Percentiles rank a stretch among this genome's conserved stretches.
Evolutionary conservation across 2,113 vertebrate genomes (phyloP).

Genomic region (Microcebus lehilahytsara): DNA sequence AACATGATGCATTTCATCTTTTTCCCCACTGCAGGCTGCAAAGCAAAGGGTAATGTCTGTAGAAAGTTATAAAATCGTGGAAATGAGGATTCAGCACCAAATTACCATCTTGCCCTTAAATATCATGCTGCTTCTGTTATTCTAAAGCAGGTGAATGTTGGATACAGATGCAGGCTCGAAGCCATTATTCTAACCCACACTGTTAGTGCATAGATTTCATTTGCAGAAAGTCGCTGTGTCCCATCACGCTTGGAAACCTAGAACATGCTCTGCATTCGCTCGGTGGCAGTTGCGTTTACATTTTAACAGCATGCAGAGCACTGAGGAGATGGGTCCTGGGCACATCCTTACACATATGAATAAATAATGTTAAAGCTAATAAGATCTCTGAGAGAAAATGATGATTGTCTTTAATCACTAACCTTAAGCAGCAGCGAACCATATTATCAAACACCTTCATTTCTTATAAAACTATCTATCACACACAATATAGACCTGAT

Average conservation of each 20-base stretch:
- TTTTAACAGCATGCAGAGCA: slow-evolving; percentile 75
- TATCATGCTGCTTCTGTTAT: not conserved
- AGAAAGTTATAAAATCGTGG: slow-evolving; percentile 33
- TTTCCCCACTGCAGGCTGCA: not conserved
- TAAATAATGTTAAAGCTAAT: slow-evolving; percentile 96
- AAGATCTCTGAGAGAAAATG: slow-evolving; percentile 92
- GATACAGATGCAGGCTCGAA: slow-evolving; percentile 60
- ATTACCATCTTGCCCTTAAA: slow-evolving; percentile 24
- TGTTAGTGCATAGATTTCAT: slow-evolving; percentile 64
- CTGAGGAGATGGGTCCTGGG: slow-evolving; percentile 75
- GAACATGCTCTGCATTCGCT: slow-evolving; percentile 74
- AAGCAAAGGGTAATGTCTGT: not conserved
- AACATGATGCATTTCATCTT: not conserved
- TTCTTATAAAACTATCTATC: slow-evolving; percentile 98
- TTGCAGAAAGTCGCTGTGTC: slow-evolving; percentile 60
- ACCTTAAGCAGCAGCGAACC: slow-evolving; percentile 93
- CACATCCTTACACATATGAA: slow-evolving; percentile 87
- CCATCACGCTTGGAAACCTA: slow-evolving; percentile 72
- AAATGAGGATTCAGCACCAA: slow-evolving; percentile 33
- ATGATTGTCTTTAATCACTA: slow-evolving; percentile 99
- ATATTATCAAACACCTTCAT: slow-evolving; percentile 96
- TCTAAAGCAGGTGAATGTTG: slow-evolving; percentile 55
- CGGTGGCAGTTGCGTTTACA: slow-evolving; percentile 72
- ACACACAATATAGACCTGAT: slow-evolving; percentile 93
- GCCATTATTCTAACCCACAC: slow-evolving; percentile 60